Base-by-base conservation (phyloP, 2,888 invertebrate genomes). In the Drosophila vallismaia region DNA sequence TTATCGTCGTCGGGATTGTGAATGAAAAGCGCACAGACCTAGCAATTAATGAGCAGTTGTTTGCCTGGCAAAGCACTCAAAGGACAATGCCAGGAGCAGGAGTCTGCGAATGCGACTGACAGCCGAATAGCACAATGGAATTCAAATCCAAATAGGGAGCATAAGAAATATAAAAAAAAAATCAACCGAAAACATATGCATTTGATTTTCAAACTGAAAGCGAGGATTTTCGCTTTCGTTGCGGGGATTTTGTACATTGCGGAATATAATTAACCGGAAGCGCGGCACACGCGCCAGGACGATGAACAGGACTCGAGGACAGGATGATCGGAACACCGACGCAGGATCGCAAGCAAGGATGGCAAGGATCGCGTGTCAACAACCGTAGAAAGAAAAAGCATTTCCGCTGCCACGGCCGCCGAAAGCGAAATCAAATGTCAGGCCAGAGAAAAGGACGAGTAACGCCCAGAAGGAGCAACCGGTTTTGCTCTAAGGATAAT, bases 211-310 rank as follows among this genome's bases (percentile, higher is more conserved):
- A 60, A 78, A 86, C 71, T 67, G 74, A 76, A 80, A 79, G 78
- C 78, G 74, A 71, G 67, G 70, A 76, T 87, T 90, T 88, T 90
- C 89, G 89, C 89, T 89, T 89, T 89, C 89, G 81, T 87, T 88
- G 76, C 66, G 40, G 68, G 38, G 67, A 52, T 42, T 77, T 86
- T 79, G 79, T 78, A 75, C 83, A 82, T 74, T 76, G 77, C 68
- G 84, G 78, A 86, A 79, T 78, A 91, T 90, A 92, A 91, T 90
- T 90, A 91, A 91, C 90, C 89, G 92, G 91, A 91, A 91, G 87
- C 91, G 76, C 67, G 88, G 86, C 88, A 90, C 92, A 91, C 91
- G 92, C 91, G 91, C 88, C 91, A 89, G 76, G 72, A 72, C 74
- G 66, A 62, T 55, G 12, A 67, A 69, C 70, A 70, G 59, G 50